Percentiles rank a stretch among this genome's conserved stretches.
Evolutionary conservation across 1,140 invertebrate genomes (phyloP).

Genomic region (Leucophenga varia): DNA sequence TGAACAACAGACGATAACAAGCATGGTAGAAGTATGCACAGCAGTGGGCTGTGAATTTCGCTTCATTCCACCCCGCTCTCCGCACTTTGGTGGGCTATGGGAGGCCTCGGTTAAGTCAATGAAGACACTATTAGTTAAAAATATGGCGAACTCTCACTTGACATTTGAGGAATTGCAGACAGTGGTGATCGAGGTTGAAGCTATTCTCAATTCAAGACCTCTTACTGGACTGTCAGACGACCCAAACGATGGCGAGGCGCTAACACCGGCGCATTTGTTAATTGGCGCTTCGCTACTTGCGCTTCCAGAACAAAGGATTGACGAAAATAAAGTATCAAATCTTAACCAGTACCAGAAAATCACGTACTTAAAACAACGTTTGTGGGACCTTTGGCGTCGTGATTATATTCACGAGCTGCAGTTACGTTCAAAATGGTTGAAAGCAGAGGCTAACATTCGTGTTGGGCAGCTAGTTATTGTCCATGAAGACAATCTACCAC

Average conservation of each 20-base stretch:
- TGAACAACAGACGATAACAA: not conserved
- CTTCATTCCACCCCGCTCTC: conserved; percentile 10
- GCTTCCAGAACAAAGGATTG: no score
- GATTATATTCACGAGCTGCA: no score
- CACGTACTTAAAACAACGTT: no score
- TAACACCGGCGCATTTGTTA: not conserved
- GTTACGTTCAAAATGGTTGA: no score
- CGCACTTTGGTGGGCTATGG: conserved; percentile 44
- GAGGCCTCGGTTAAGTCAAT: conserved; percentile 23
- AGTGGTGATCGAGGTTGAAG: not conserved
- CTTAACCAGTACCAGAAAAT: no score
- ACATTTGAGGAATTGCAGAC: not conserved
- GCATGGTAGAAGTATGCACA: not conserved
- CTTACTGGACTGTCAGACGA: not conserved
- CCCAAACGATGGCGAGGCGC: no score
- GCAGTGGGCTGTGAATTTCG: not conserved
- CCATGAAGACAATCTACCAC: conserved; percentile 39
- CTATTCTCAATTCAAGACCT: not conserved
- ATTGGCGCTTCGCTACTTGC: no score
- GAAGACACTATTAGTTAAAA: conserved; percentile 3
- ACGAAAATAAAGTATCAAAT: no score
- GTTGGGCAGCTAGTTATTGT: no score
- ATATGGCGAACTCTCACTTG: not conserved
- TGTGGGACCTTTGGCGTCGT: no score
- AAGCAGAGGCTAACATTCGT: no score